These are phyloP conservation scores for Stenopsyche tienmushanensis DNA, from an alignment of 1,140 invertebrate genomes.

Conservation along the genomic window DNA sequence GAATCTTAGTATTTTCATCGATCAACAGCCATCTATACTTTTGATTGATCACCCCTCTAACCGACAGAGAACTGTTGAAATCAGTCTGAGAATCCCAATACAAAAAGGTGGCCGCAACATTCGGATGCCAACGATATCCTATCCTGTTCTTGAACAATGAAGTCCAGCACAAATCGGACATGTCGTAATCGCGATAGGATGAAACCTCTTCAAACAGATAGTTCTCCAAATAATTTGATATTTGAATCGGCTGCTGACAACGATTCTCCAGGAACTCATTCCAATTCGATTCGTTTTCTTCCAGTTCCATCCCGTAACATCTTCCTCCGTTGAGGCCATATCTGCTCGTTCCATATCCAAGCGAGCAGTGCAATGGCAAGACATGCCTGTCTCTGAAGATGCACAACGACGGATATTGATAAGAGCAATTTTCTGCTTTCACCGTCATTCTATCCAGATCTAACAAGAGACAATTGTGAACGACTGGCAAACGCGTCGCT, in stretches of 20 bases:
- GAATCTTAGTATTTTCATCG: conserved; percentile 20
- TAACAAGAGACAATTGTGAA: conserved; percentile 34
- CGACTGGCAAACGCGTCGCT: conserved; percentile 14
- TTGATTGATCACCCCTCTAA: conserved; percentile 30
- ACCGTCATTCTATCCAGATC: conserved; percentile 31
- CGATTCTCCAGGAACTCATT: conserved; percentile 18
- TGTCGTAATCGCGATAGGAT: conserved; percentile 19
- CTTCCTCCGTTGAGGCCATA: conserved; percentile 34
- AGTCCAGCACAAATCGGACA: conserved; percentile 32
- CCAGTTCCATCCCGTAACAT: conserved; percentile 36
- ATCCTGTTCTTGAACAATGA: conserved; percentile 6
- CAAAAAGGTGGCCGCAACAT: conserved; percentile 19
- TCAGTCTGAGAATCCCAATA: conserved; percentile 36
- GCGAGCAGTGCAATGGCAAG: conserved; percentile 42
- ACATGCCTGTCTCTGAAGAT: conserved; percentile 40
- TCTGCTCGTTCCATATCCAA: conserved; percentile 39
- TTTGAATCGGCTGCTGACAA: conserved; percentile 29
- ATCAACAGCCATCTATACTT: conserved; percentile 29
- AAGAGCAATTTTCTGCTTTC: conserved; percentile 37
- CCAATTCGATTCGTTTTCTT: conserved; percentile 22
- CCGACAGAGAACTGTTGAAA: conserved; percentile 3
- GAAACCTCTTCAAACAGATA: conserved; percentile 24
- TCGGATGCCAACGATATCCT: conserved; percentile 31
- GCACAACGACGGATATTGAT: conserved; percentile 43
- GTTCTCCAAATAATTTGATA: conserved; percentile 26